Evolutionary conservation across 1,140 invertebrate genomes (phyloP), one percentile per base, ranked within the genome.

Genomic region (Bilobella aurantiaca): DNA sequence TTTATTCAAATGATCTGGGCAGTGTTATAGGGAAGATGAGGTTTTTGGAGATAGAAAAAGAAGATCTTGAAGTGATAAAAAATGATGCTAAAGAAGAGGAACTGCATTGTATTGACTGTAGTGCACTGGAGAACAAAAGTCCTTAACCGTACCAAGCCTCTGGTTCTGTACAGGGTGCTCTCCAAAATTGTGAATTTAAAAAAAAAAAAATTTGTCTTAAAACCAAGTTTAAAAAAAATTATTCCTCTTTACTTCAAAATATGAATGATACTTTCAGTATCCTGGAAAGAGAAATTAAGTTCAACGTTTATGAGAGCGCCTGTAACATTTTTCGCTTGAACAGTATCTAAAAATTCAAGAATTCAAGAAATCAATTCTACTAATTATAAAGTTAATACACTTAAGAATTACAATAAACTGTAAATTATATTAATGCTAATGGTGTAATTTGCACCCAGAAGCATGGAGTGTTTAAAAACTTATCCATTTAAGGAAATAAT

Each of bases 51-150:
- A 53, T 53, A 18, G 49, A 53, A 53, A 18, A 18, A 18, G 49
- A 53, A 23, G 25, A 18, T 23, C 25, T 53, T 23, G 49, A 47
- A 63, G 25, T 28, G 62, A 27, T 23, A 49, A 49, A 28, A 63
- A 49, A 42, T 28, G 62, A 47, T 32, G 30, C n/a, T 42, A 14
- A 58, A 21, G 25, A 64, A 31, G 29, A 58, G 49, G 49, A 53
- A 23, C 49, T 53, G 49, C 49, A 53, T 53, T 53, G 49, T 53
- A n/a, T n/a, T n/a, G n/a, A n/a, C n/a, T n/a, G n/a, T n/a, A n/a
- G 23, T 53, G 18, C 37, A 28, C 18, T 14, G 32, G 12, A 53
- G 21, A 63, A 25, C n/a, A 63, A 3, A 34, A 37, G 12, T 12
- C 16, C 47, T 18, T n/a, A 3, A 58, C 25, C 23, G 30, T 42